Percentiles rank a stretch among this genome's conserved stretches.
phyloP scores from a whole-genome alignment of 2,113 vertebrate genomes.

The Atrichornis clamosus region DNA sequence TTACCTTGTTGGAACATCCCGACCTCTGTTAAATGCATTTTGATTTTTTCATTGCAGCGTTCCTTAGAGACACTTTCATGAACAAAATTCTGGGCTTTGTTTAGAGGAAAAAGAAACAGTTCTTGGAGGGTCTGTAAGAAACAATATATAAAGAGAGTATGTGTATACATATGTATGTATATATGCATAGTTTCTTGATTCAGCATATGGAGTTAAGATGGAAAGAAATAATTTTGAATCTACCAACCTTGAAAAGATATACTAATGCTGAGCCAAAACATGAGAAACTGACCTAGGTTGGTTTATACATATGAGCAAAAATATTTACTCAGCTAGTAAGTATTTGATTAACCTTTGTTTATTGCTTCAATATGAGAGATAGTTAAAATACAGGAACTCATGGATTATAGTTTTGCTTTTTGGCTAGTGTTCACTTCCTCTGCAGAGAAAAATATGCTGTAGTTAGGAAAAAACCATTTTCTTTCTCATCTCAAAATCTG shows the following conservation, averaged over 20 bases:
- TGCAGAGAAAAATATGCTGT: background rate
- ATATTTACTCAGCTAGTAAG: conserved; percentile 55
- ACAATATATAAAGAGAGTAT: background rate
- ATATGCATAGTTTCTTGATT: background rate
- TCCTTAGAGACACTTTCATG: background rate
- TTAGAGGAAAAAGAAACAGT: conserved; percentile 32
- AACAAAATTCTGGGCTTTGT: background rate
- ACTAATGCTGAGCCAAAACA: conserved; percentile 11
- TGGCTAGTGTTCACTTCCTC: conserved; percentile 46
- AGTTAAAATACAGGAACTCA: conserved; percentile 47
- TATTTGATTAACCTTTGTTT: conserved; percentile 62
- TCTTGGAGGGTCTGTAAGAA: conserved; percentile 16
- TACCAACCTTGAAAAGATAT: background rate
- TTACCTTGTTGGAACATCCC: background rate
- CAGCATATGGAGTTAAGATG: conserved; percentile 24
- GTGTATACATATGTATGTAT: background rate
- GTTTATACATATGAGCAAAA: conserved; percentile 37
- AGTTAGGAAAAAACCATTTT: background rate
- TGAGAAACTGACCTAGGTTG: background rate
- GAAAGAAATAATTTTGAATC: conserved; percentile 22
- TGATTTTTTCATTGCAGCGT: background rate
- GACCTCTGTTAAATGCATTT: background rate
- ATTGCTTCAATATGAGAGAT: conserved; percentile 53
- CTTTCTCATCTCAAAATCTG: background rate
- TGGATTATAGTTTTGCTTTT: conserved; percentile 38